Conservation (phyloP, 2,797 vertebrate genomes). For the Balearica regulorum region DNA sequence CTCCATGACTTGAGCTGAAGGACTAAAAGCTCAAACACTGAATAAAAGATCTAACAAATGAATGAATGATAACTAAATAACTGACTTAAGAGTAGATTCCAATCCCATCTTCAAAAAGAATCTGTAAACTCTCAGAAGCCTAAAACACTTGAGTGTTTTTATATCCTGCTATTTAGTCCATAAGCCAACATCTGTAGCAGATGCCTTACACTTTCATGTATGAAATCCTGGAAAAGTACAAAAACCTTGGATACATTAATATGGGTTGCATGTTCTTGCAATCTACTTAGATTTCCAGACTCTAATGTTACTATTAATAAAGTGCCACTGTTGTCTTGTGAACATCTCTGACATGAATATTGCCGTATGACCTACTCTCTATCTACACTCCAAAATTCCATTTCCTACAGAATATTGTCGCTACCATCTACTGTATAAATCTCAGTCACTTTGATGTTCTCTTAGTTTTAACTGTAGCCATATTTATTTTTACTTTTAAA, state of each 20-base stretch:
- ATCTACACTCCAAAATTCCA: neutral
- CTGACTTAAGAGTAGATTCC: neutral
- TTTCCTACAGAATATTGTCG: neutral
- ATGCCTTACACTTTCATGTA: neutral
- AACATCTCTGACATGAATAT: neutral
- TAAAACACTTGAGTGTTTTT: neutral
- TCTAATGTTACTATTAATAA: neutral
- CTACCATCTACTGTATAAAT: neutral
- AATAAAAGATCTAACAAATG: neutral
- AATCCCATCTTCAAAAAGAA: neutral
- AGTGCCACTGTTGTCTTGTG: neutral
- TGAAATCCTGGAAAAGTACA: neutral
- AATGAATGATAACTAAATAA: neutral
- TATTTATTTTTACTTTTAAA: neutral
- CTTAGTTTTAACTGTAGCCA: neutral
- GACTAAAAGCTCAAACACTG: neutral
- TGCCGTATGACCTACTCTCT: neutral
- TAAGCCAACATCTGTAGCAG: neutral
- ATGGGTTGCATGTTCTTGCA: neutral
- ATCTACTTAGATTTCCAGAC: neutral
- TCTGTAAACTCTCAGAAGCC: neutral
- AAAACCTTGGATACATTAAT: neutral
- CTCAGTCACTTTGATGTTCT: neutral
- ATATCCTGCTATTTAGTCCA: neutral
- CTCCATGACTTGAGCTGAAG: neutral